Percentiles rank a stretch among this genome's conserved stretches.
These are phyloP conservation scores for Helicoverpa zea DNA, from an alignment of 1,140 invertebrate species.

Conservation along the genomic window DNA sequence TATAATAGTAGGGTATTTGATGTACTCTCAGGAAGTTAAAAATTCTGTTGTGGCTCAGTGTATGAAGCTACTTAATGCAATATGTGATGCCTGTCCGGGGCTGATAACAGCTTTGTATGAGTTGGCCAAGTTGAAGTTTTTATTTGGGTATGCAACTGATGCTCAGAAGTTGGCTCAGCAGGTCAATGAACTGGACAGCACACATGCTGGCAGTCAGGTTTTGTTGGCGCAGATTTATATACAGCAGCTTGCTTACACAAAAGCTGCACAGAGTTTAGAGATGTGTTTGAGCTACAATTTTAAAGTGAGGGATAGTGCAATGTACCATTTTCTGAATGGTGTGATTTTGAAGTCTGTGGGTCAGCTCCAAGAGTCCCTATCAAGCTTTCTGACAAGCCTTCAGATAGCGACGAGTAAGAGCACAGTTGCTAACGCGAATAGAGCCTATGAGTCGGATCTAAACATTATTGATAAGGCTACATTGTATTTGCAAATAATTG, in stretches of 20 bases:
- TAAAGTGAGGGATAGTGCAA: conserved; percentile 95
- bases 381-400: conserved; percentile 88
- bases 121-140: conserved; percentile 93
- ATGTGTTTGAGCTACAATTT: conserved; percentile 96
- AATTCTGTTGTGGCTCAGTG: conserved; percentile 84
- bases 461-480: conserved; percentile 93
- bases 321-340: conserved; percentile 96
- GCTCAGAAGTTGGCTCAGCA: conserved; percentile 90
- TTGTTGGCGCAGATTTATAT: conserved; percentile 95
- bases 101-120: conserved; percentile 91
- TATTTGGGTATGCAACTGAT: conserved; percentile 91
- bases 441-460: conserved; percentile 85
- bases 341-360: conserved; percentile 93
- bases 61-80: conserved; percentile 90
- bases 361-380: conserved; percentile 91
- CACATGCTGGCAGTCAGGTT: conserved; percentile 94
- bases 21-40: conserved; percentile 81
- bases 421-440: conserved; percentile 59
- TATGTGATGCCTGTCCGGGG: conserved; percentile 94
- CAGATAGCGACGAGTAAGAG: conserved; percentile 74
- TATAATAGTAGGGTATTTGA: conserved; percentile 83
- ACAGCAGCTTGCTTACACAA: conserved; percentile 91
- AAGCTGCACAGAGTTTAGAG: conserved; percentile 95
- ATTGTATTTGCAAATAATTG: conserved; percentile 95
- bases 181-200: conserved; percentile 92